These are phyloP conservation scores for Malurus leucopterus DNA, from an alignment of 2,797 vertebrate species.

Conservation along the genomic window DNA sequence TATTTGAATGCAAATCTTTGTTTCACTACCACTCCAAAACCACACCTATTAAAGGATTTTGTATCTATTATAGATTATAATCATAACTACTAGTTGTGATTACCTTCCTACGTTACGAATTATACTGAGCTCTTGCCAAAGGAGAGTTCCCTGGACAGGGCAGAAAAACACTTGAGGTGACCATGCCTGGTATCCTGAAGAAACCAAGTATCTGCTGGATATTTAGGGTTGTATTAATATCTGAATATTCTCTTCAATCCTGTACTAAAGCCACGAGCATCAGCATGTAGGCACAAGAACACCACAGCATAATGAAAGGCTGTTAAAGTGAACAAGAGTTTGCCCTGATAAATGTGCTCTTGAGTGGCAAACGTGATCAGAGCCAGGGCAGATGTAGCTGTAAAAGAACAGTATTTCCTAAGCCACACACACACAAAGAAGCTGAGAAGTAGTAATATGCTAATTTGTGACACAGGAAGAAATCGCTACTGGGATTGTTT, in stretches of 20 bases:
- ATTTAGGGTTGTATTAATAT: neutral
- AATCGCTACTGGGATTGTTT: neutral
- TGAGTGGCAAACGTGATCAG: neutral
- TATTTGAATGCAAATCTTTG: neutral
- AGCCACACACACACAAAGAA: neutral
- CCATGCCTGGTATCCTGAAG: neutral
- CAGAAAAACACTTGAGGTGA: neutral
- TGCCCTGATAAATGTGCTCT: neutral
- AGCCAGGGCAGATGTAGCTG: neutral
- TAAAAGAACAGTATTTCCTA: neutral
- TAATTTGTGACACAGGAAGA: neutral
- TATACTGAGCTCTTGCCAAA: neutral
- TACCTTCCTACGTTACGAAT: neutral
- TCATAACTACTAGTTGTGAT: neutral
- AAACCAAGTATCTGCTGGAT: neutral
- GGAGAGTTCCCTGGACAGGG: neutral
- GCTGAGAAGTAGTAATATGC: neutral
- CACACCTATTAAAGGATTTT: neutral
- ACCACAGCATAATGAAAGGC: neutral
- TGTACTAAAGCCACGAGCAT: fast-evolving
- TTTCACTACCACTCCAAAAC: neutral
- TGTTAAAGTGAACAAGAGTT: neutral
- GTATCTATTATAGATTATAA: neutral
- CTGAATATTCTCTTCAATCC: neutral
- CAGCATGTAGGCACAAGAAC: neutral